These are phyloP conservation scores for Elachura formosa DNA, from an alignment of 2,113 vertebrate species.

Conservation along the genomic window DNA sequence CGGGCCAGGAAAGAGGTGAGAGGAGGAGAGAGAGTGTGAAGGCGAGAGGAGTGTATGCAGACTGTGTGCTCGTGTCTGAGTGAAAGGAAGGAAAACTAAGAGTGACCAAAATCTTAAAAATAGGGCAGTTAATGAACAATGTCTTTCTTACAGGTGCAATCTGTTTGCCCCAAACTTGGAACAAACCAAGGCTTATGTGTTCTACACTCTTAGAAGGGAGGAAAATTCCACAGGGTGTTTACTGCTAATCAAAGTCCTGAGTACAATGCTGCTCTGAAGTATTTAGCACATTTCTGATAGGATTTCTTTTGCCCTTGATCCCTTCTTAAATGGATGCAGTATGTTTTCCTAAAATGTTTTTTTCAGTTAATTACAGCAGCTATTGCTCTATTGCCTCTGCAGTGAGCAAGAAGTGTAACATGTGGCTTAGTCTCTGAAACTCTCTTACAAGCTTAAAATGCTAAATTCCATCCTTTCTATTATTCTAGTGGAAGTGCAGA, in stretches of 20 bases:
- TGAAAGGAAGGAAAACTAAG: not conserved
- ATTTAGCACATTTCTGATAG: not conserved
- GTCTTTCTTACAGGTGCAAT: not conserved
- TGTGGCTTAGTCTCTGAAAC: not conserved
- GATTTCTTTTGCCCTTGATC: not conserved
- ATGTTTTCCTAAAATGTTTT: not conserved
- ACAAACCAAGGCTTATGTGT: not conserved
- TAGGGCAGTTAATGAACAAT: not conserved
- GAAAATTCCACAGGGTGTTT: constrained; percentile 1
- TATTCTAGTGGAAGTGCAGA: not conserved
- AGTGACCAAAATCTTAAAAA: not conserved
- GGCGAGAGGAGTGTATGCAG: not conserved
- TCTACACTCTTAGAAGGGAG: not conserved
- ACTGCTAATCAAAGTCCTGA: not conserved
- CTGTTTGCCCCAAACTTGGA: not conserved
- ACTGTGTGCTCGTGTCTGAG: not conserved
- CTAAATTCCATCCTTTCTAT: not conserved
- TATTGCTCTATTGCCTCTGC: not conserved
- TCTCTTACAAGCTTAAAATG: not conserved
- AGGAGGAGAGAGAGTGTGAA: not conserved
- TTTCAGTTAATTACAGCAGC: not conserved
- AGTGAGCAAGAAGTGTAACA: not conserved
- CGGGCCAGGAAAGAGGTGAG: constrained; percentile 78
- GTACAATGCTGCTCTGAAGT: not conserved
- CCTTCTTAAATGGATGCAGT: not conserved